These are phyloP conservation scores for Anoplopoma fimbria DNA, from an alignment of 2,113 vertebrate genomes.

Conservation along the genomic window DNA sequence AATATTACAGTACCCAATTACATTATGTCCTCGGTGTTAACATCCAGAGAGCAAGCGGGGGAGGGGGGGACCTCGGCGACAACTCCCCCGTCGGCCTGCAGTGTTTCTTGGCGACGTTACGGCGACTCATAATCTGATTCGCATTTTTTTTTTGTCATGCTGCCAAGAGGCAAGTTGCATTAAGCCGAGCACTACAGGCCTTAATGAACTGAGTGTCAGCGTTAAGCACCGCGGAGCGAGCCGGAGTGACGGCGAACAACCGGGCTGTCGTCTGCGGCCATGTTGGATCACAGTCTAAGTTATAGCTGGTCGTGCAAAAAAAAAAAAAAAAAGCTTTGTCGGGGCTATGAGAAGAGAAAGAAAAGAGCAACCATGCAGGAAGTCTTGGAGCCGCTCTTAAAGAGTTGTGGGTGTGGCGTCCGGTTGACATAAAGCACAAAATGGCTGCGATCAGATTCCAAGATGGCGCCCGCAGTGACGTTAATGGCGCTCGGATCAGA, in stretches of 20 bases:
- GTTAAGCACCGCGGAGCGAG: slow-evolving; percentile 70
- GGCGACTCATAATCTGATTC: slow-evolving; percentile 80
- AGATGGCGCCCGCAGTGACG: slow-evolving; percentile 53
- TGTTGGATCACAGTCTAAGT: slow-evolving; percentile 67
- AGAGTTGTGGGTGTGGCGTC: slow-evolving; percentile 25
- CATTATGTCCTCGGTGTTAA: slow-evolving; percentile 69
- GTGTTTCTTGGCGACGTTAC: slow-evolving; percentile 71
- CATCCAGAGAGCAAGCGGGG: slow-evolving; percentile 51
- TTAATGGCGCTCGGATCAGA: not conserved
- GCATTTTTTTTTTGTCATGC: slow-evolving; percentile 71
- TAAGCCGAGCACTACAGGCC: slow-evolving; percentile 63
- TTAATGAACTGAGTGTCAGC: slow-evolving; percentile 78
- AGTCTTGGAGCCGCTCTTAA: not conserved
- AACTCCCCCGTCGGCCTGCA: slow-evolving; percentile 62
- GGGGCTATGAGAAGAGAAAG: not conserved
- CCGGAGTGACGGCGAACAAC: slow-evolving; percentile 62
- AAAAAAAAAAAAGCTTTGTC: slow-evolving; percentile 23
- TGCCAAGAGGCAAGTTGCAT: slow-evolving; percentile 77
- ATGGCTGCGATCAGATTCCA: slow-evolving; percentile 63
- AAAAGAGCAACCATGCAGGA: not conserved
- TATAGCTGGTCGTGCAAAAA: slow-evolving; percentile 30
- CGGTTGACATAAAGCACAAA: slow-evolving; percentile 56
- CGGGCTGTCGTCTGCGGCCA: slow-evolving; percentile 58
- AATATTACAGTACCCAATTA: slow-evolving; percentile 76
- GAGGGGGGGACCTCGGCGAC: no score